A percentile compares a stretch with the other conserved stretches of the same genome.
phyloP scores from a whole-genome alignment of 2,888 invertebrate species.

The Polydrusus tereticollis region DNA sequence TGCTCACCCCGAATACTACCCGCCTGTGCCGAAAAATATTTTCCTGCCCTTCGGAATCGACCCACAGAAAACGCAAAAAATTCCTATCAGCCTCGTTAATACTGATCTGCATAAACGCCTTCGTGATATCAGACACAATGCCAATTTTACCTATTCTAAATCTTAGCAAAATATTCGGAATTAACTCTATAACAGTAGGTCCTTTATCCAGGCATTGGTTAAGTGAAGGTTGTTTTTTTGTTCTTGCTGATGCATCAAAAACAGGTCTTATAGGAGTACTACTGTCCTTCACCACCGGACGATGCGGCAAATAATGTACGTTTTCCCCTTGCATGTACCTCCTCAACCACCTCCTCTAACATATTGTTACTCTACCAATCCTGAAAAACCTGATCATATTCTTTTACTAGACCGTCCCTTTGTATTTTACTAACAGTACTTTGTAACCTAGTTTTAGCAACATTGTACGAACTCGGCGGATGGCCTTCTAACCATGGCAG shows the following conservation, averaged over 20 bases:
- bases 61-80: too few relatives aligned
- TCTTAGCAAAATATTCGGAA: background rate
- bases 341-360: background rate
- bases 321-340: too few relatives aligned
- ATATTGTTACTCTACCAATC: background rate
- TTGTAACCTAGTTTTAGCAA: too few relatives aligned
- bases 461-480: too few relatives aligned
- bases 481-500: conserved; percentile 60
- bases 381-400: conserved; percentile 13
- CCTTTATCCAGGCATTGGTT: background rate
- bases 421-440: conserved; percentile 19
- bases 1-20: too few relatives aligned
- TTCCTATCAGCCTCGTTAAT: too few relatives aligned
- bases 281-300: too few relatives aligned
- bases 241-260: background rate
- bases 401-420: background rate
- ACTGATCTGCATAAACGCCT: background rate
- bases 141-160: background rate
- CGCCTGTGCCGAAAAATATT: too few relatives aligned
- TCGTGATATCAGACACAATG: background rate
- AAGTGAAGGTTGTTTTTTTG: background rate
- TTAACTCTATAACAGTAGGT: background rate
- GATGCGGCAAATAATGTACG: too few relatives aligned
- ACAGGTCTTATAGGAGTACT: too few relatives aligned
- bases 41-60: too few relatives aligned